Percentiles rank a stretch among this genome's conserved stretches.
These are phyloP conservation scores for Heteromyza rotundicornis DNA, from an alignment of 2,888 invertebrate species.

Conservation along the genomic window DNA sequence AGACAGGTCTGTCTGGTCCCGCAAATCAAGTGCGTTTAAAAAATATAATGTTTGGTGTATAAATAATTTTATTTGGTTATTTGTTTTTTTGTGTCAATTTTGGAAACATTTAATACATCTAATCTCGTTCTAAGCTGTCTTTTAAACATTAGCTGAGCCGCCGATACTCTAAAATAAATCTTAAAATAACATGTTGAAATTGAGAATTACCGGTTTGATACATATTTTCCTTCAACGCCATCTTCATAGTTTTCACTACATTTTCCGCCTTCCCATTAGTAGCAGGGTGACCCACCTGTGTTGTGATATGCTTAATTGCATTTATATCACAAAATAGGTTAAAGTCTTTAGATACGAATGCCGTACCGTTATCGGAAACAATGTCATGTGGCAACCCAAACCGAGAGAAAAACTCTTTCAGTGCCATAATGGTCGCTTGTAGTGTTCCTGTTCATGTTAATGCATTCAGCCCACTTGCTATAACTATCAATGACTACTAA, in stretches of 20 bases:
- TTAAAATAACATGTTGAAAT: slow-evolving; percentile 10
- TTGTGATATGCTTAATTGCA: slow-evolving; percentile 22
- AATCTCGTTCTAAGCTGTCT: slow-evolving; percentile 18
- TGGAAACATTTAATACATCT: slow-evolving; percentile 22
- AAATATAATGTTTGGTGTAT: too few relatives aligned
- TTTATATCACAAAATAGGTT: slow-evolving; percentile 20
- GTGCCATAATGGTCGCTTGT: slow-evolving; percentile 9
- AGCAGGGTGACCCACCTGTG: slow-evolving; percentile 17
- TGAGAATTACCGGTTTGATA: too few relatives aligned
- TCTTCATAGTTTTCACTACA: slow-evolving; percentile 20
- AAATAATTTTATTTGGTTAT: too few relatives aligned
- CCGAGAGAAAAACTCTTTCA: slow-evolving; percentile 26
- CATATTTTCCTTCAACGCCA: slow-evolving; percentile 13
- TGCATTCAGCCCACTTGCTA: slow-evolving; percentile 35
- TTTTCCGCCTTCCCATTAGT: slow-evolving; percentile 21
- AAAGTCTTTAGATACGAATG: slow-evolving; percentile 36
- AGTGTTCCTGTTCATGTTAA: slow-evolving; percentile 1
- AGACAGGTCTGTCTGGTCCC: too few relatives aligned
- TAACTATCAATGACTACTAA: slow-evolving; percentile 33
- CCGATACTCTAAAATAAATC: slow-evolving; percentile 10
- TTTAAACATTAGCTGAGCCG: slow-evolving; percentile 22
- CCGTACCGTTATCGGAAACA: slow-evolving; percentile 34
- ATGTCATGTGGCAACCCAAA: slow-evolving; percentile 35
- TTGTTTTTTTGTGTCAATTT: too few relatives aligned
- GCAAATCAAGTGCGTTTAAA: too few relatives aligned